These are phyloP conservation scores for Latheticus oryzae DNA, from an alignment of 2,888 invertebrate species.

Conservation along the genomic window DNA sequence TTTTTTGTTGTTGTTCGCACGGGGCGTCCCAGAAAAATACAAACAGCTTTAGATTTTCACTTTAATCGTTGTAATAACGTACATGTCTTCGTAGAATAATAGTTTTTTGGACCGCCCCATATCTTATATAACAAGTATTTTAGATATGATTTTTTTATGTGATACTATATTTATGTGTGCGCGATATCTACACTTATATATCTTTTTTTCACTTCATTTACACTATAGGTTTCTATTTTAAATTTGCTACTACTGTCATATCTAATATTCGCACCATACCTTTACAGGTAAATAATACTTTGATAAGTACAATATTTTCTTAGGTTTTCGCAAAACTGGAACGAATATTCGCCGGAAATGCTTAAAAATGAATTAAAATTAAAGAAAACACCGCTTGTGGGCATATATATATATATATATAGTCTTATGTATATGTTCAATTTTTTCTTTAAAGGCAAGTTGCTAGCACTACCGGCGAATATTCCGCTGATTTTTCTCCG, in stretches of 20 bases:
- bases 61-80: constrained; percentile 41
- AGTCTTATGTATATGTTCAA: constrained; percentile 60
- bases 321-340: neutral
- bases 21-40: constrained; percentile 50
- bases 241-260: constrained; percentile 43
- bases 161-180: constrained; percentile 61
- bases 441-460: constrained; percentile 46
- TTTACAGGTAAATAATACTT: constrained; percentile 43
- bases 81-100: constrained; percentile 36
- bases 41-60: constrained; percentile 29
- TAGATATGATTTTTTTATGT: constrained; percentile 60
- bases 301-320: constrained; percentile 30
- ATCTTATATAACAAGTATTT: constrained; percentile 53
- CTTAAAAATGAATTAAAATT: constrained; percentile 40
- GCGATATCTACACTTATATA: constrained; percentile 59
- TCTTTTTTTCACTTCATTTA: constrained; percentile 50
- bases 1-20: constrained; percentile 51
- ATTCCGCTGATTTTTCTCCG: constrained; percentile 29
- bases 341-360: constrained; percentile 27
- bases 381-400: too few species aligned
- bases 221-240: constrained; percentile 49
- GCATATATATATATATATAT: too few species aligned
- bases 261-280: constrained; percentile 49
- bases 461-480: constrained; percentile 48
- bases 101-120: constrained; percentile 50